These are phyloP conservation scores for Oreohelix idahoensis DNA, from an alignment of 1,140 invertebrate genomes.

Conservation along the genomic window DNA sequence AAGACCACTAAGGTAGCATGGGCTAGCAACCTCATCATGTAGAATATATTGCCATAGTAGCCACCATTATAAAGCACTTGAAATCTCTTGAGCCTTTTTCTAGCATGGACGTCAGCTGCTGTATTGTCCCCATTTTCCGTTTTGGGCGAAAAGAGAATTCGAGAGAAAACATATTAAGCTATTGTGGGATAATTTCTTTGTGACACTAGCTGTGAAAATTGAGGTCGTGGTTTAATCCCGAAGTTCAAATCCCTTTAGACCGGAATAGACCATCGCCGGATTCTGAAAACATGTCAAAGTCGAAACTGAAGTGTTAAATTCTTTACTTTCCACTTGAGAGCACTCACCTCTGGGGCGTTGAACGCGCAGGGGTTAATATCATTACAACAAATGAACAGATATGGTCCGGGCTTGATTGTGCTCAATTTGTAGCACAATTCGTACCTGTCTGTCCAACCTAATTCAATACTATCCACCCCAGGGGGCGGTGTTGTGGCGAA, in stretches of 20 bases:
- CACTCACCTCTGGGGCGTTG: not conserved
- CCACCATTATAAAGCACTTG: no score
- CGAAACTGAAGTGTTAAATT: conserved; percentile 9
- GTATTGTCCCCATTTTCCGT: no score
- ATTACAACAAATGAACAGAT: conserved; percentile 32
- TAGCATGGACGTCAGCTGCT: no score
- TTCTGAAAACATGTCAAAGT: not conserved
- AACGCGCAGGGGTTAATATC: conserved; percentile 14
- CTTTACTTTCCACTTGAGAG: not conserved
- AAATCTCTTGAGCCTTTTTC: no score
- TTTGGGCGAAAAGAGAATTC: no score
- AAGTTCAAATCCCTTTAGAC: not conserved
- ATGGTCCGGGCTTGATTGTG: not conserved
- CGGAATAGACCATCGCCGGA: not conserved
- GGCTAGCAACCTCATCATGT: no score
- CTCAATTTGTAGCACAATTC: conserved; percentile 12
- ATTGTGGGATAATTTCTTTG: no score
- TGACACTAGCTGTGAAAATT: no score
- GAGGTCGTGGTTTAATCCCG: no score
- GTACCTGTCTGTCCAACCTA: conserved; percentile 4
- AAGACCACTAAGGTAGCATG: no score
- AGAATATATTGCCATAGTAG: no score
- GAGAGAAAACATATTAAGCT: no score
- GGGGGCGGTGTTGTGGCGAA: not conserved
- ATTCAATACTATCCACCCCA: conserved; percentile 19